Conservation (phyloP, 2,113 vertebrate genomes). For the Otocyon megalotis region DNA sequence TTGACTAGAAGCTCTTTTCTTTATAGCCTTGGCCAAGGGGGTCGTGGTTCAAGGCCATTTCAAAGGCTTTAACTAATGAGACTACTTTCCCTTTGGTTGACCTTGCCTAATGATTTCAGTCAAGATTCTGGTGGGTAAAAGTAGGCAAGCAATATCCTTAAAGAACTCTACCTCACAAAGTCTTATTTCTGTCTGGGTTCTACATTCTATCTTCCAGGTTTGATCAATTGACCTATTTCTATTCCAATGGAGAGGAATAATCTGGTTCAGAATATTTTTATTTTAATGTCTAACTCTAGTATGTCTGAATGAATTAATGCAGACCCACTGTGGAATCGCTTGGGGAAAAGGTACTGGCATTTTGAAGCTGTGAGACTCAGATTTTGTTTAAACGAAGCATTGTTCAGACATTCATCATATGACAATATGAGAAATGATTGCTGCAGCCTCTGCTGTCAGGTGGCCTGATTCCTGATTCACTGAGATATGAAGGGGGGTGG, state of each 20-base stretch:
- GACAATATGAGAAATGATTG: slow-evolving; percentile 72
- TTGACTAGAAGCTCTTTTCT: no score
- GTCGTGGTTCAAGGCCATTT: no score
- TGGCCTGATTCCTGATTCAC: slow-evolving; percentile 56
- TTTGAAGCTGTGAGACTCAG: slow-evolving; percentile 26
- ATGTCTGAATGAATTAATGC: slow-evolving; percentile 38
- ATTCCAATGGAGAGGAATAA: slow-evolving; percentile 31
- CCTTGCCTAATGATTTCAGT: neutral
- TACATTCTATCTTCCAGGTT: neutral
- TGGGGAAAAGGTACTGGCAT: slow-evolving; percentile 18
- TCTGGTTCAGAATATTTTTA: slow-evolving; percentile 54
- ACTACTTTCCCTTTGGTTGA: neutral
- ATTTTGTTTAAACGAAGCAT: slow-evolving; percentile 65
- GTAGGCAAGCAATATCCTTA: neutral
- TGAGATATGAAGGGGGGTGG: neutral
- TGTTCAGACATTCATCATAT: slow-evolving; percentile 67
- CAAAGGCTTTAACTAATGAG: no score
- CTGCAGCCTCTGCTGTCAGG: slow-evolving; percentile 54
- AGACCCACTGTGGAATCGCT: neutral
- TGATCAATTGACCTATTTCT: neutral
- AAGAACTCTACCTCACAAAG: neutral
- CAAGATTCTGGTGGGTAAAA: neutral
- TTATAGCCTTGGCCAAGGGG: no score
- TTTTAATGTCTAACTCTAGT: slow-evolving; percentile 54
- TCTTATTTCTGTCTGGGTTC: neutral